phyloP scores from a whole-genome alignment of 2,797 vertebrate genomes.

The Heteromormyrus szaboi region DNA sequence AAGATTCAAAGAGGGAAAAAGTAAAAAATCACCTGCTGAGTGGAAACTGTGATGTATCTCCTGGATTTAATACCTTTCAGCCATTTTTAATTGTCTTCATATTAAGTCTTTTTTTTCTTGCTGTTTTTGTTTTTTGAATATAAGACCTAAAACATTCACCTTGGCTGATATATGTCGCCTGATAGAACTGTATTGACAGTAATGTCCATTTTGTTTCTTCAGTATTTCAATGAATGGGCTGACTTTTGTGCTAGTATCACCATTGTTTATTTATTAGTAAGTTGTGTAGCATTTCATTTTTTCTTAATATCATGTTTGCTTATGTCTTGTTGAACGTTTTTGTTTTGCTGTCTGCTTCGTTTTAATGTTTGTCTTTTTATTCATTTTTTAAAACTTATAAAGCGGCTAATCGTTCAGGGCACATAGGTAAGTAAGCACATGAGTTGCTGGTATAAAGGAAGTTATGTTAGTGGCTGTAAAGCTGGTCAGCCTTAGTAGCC shows the following conservation, averaged over 20 bases:
- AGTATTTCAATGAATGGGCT: neutral
- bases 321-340: constrained; percentile 43
- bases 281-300: neutral
- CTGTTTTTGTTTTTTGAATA: neutral
- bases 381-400: constrained; percentile 47
- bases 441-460: constrained; percentile 29
- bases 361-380: constrained; percentile 47
- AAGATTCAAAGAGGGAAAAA: neutral
- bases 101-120: neutral
- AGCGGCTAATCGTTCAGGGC: constrained; percentile 65
- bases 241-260: neutral
- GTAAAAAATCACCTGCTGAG: neutral
- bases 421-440: constrained; percentile 54
- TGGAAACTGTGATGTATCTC: neutral
- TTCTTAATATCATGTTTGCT: neutral
- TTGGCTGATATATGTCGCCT: neutral
- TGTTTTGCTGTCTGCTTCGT: constrained; percentile 39
- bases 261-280: neutral
- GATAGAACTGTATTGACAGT: neutral
- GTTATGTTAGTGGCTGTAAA: neutral
- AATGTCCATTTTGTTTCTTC: neutral
- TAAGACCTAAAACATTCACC: neutral
- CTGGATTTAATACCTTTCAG: neutral
- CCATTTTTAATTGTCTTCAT: neutral
- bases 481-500: neutral